These are phyloP conservation scores for Lycophotia porphyrea DNA, from an alignment of 2,888 invertebrate species.

Conservation along the genomic window DNA sequence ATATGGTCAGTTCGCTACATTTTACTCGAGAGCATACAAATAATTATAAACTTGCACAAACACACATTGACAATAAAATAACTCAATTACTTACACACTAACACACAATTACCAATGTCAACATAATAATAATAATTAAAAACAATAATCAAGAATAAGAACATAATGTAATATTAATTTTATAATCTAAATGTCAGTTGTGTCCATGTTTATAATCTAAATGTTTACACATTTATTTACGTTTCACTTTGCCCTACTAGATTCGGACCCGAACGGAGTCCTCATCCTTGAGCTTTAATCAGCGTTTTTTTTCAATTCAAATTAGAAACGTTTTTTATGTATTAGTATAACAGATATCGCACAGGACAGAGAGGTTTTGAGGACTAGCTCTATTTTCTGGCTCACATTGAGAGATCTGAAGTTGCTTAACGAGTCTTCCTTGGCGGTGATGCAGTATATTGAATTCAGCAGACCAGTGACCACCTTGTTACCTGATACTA, in stretches of 20 bases:
- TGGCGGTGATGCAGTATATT: not conserved
- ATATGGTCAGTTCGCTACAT: too few species aligned
- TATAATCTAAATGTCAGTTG: too few species aligned
- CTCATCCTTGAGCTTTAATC: not conserved
- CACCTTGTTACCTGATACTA: not conserved
- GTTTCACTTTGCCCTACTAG: not conserved
- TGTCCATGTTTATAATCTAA: too few species aligned
- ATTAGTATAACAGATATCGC: not conserved
- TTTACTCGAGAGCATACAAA: too few species aligned
- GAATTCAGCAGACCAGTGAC: not conserved
- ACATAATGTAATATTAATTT: too few species aligned
- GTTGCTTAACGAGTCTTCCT: not conserved
- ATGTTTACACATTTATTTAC: not conserved
- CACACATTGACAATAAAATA: too few species aligned
- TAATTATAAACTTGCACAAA: too few species aligned
- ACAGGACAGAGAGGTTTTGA: too few species aligned
- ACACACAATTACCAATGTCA: too few species aligned
- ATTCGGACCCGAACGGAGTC: not conserved
- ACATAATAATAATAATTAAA: too few species aligned
- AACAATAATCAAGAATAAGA: too few species aligned
- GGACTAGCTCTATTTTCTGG: not conserved
- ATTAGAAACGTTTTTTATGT: not conserved
- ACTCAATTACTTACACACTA: too few species aligned
- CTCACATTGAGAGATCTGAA: not conserved
- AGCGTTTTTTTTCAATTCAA: not conserved